Base-by-base conservation (phyloP, 2,888 invertebrate species). In the Ectemnius lituratus region DNA sequence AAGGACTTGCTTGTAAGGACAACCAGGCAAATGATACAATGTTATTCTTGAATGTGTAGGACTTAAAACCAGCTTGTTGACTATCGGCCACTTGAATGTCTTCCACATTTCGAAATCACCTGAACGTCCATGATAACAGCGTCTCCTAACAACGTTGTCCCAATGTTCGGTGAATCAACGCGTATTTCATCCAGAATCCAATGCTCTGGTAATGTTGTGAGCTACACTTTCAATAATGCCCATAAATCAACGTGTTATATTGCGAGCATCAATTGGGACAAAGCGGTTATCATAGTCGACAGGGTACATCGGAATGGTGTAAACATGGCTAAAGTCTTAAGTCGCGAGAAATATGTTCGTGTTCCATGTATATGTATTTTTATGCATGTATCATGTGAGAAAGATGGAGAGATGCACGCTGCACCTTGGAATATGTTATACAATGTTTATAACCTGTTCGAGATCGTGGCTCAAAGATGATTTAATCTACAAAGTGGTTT, bases 401-500 rank as follows among this genome's bases (percentile, higher is more conserved):
- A 83, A 86, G 85, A 85, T 86, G 84, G 84, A 82, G 74, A 84
- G 82, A 82, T 76, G 84, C 82, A 66, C 60, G 61, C 72, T 67
- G 77, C 85, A 78, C 75, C 81, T 70, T 81, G 85, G 84, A 88
- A 85, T 85, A 84, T 84, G 80, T 85, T 78, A 84, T 87, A 84
- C 76, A 82, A 80, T 82, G 81, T 84, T 78, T 70, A 79, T 86
- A 85, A 85, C 76, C 78, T 82, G 85, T 79, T 70, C 75, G 81
- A 84, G 78, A 85, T 82, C 75, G 73, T 79, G 73, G 75, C 61
- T 79, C 60, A 80, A 75, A 79, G 79, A 83, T 81, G 78, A 85
- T 84, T 92, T 93, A 94, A 86, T 93, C 93, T 87, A 93, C 92
- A 91, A 98, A 98, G 92, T 98, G 98, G 78, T 95, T 94, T 91